Conservation (phyloP, 2,797 vertebrate genomes). For the Acanthurus lineatus region DNA sequence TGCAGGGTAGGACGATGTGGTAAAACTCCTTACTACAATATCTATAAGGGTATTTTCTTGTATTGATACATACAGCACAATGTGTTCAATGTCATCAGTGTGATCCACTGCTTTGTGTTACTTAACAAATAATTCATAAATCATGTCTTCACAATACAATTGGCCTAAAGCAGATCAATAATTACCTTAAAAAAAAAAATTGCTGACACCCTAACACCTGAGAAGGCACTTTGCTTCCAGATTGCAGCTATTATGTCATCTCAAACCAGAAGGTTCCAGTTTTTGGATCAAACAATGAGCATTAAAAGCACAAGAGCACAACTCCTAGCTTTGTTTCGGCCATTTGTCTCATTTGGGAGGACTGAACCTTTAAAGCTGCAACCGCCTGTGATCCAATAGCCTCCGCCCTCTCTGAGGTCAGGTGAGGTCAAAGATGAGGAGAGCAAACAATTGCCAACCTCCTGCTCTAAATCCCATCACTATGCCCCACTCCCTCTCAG, state of each 20-base stretch:
- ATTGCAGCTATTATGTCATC: slow-evolving; percentile 28
- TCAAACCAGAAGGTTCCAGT: slow-evolving; percentile 42
- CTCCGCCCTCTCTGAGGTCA: slow-evolving; percentile 58
- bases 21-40: background rate
- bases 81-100: background rate
- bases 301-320: slow-evolving; percentile 35
- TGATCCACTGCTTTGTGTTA: background rate
- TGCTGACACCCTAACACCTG: background rate
- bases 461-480: slow-evolving; percentile 64
- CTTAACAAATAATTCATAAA: background rate
- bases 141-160: background rate
- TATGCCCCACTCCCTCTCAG: slow-evolving; percentile 68
- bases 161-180: background rate
- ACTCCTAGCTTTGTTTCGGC: slow-evolving; percentile 19
- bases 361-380: slow-evolving; percentile 56
- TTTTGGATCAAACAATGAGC: slow-evolving; percentile 51
- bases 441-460: slow-evolving; percentile 70
- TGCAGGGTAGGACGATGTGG: background rate
- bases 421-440: slow-evolving; percentile 77
- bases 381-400: slow-evolving; percentile 47
- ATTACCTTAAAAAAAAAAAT: too few relatives aligned
- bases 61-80: background rate
- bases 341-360: slow-evolving; percentile 54
- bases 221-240: background rate
- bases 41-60: background rate